These are phyloP conservation scores for Podarcis muralis DNA, from an alignment of 2,113 vertebrate genomes.

Conservation along the genomic window DNA sequence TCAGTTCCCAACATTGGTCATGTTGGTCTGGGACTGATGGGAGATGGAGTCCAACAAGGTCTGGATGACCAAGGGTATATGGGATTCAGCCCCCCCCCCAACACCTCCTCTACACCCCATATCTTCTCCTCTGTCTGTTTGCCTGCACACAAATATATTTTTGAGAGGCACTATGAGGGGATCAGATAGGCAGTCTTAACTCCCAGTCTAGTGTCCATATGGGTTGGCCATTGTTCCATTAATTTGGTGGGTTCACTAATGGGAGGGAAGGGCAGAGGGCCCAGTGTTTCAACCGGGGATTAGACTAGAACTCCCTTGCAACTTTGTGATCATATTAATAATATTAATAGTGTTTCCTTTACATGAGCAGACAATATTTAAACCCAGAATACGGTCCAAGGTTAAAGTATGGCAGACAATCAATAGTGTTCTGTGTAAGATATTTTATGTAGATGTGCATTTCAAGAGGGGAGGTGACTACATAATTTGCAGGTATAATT, in stretches of 20 bases:
- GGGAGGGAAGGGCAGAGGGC: neutral
- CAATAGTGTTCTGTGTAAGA: neutral
- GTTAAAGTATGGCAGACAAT: slow-evolving; percentile 1
- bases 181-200: neutral
- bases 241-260: neutral
- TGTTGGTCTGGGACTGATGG: too few relatives aligned
- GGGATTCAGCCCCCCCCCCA: neutral
- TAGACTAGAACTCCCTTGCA: neutral
- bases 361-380: neutral
- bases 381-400: neutral
- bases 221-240: neutral
- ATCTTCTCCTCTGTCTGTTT: too few relatives aligned
- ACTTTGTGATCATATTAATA: neutral
- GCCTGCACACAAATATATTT: neutral
- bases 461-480: neutral
- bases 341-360: neutral
- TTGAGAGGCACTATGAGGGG: too few relatives aligned
- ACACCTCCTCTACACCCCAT: too few relatives aligned
- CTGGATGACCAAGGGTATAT: neutral
- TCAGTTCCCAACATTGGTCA: too few relatives aligned
- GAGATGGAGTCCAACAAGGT: too few relatives aligned
- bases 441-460: neutral
- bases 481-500: slow-evolving; percentile 30
- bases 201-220: neutral
- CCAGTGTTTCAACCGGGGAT: neutral